A percentile compares a stretch with the other conserved stretches of the same genome.
Evolutionary conservation across 2,113 vertebrate genomes (phyloP).

Genomic region (Callaeas wilsoni): DNA sequence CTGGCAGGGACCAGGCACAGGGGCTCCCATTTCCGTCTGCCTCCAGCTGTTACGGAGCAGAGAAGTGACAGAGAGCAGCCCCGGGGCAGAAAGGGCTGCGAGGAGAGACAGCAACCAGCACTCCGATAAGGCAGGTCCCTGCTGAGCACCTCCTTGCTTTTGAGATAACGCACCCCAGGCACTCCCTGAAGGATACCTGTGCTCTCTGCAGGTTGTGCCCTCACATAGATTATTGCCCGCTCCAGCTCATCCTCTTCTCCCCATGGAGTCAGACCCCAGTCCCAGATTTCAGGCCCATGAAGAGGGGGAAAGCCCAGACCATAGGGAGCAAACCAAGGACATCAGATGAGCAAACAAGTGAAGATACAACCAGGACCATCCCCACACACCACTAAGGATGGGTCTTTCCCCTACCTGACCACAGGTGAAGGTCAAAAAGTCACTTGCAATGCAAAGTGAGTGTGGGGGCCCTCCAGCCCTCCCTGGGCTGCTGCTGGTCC

Average conservation of each 20-base stretch:
- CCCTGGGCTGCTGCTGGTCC: background rate
- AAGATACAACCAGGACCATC: background rate
- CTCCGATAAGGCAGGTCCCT: slow-evolving; percentile 67
- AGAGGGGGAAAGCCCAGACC: background rate
- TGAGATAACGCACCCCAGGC: slow-evolving; percentile 39
- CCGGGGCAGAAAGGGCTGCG: background rate
- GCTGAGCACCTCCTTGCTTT: slow-evolving; percentile 64
- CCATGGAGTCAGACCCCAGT: background rate
- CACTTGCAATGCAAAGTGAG: background rate
- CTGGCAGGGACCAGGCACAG: slow-evolving; percentile 9
- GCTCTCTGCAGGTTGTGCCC: background rate
- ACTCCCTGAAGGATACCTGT: background rate
- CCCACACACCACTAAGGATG: background rate
- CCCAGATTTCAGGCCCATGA: background rate
- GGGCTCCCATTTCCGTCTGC: slow-evolving; percentile 52
- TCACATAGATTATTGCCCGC: background rate
- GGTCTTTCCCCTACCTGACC: background rate
- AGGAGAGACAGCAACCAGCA: slow-evolving; percentile 65
- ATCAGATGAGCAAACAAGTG: rapidly evolving
- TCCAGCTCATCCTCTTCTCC: background rate
- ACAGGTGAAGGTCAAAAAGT: background rate
- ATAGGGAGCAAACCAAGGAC: background rate
- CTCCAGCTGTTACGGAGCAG: slow-evolving; percentile 16
- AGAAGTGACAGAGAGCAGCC: slow-evolving; percentile 58
- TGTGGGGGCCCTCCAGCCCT: background rate